Evolutionary conservation across 1,140 invertebrate species (phyloP), one percentile per base, ranked within the genome.

Genomic region (Thrips palmi): DNA sequence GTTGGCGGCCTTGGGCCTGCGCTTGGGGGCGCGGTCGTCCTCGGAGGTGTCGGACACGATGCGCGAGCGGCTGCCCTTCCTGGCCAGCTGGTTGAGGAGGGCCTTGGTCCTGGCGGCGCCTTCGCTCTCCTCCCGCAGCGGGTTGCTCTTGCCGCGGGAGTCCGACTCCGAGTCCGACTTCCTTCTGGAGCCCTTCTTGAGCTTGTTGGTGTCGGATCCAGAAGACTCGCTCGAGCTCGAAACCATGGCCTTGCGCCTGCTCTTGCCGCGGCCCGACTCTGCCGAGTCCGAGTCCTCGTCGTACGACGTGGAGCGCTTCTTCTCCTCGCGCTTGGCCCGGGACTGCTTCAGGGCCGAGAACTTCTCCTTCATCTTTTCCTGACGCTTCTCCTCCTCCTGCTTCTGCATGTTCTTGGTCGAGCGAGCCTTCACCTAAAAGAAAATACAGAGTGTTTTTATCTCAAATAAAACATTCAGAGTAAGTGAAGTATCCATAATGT

Each of bases 381-480:
- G 76, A 4, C 81, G 66, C 49, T 86, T 84, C 59, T 87, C 77
- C 56, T 88, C 81, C 51, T 88, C 83, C 47, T 84, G 70, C 53
- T 85, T 86, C 56, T 86, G 81, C 77, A 85, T 82, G 51, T 85
- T 83, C 54, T 86, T 86, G 38, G 79, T 89, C 18, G 87, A 92
- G 28, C 89, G 70, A 3, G 88, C 83, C 60, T 97, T 97, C 0
- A 97, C n/a, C n/a, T n/a, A n/a, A n/a, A n/a, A n/a, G n/a, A n/a
- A n/a, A n/a, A n/a, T n/a, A n/a, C n/a, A n/a, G n/a, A n/a, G n/a
- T n/a, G n/a, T n/a, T n/a, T n/a, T n/a, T n/a, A n/a, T n/a, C n/a
- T n/a, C n/a, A n/a, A n/a, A n/a, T n/a, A n/a, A n/a, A n/a, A n/a
- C n/a, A n/a, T n/a, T n/a, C n/a, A n/a, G n/a, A n/a, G n/a, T n/a